Evolutionary conservation across 2,888 invertebrate species (phyloP).

Genomic region (Napeogenes sylphis): DNA sequence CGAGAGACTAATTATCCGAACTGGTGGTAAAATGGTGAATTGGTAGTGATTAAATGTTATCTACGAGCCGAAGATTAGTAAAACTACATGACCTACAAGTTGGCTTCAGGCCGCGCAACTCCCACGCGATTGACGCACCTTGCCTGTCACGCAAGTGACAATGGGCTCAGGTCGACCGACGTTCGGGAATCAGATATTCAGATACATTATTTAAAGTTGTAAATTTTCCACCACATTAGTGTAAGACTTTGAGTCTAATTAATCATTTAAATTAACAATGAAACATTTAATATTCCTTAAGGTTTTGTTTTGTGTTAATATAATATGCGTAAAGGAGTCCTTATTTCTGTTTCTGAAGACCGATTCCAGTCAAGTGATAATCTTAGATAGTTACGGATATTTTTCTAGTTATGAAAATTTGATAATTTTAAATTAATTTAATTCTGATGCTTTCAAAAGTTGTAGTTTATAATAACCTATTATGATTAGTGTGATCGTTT

Average conservation of each 20-base stretch:
- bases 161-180: constrained; percentile 27
- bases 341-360: too few relatives aligned
- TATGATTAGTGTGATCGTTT: too few relatives aligned
- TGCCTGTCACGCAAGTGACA: constrained; percentile 34
- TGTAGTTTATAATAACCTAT: too few relatives aligned
- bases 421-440: too few relatives aligned
- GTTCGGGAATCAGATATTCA: constrained; percentile 16
- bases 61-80: constrained; percentile 15
- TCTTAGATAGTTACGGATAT: too few relatives aligned
- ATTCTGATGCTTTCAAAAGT: too few relatives aligned
- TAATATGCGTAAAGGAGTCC: too few relatives aligned
- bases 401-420: too few relatives aligned
- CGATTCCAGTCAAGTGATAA: too few relatives aligned
- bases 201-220: constrained; percentile 11
- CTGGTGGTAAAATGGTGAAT: constrained; percentile 21
- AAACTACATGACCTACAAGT: constrained; percentile 32
- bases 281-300: neutral
- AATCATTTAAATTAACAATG: too few relatives aligned
- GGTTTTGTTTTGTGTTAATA: neutral
- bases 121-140: constrained; percentile 34
- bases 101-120: constrained; percentile 28
- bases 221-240: constrained; percentile 13
- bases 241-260: neutral
- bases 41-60: constrained; percentile 13
- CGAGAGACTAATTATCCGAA: constrained; percentile 23